Conservation (phyloP, 2,888 invertebrate species). For the Hedychridium roseum region DNA sequence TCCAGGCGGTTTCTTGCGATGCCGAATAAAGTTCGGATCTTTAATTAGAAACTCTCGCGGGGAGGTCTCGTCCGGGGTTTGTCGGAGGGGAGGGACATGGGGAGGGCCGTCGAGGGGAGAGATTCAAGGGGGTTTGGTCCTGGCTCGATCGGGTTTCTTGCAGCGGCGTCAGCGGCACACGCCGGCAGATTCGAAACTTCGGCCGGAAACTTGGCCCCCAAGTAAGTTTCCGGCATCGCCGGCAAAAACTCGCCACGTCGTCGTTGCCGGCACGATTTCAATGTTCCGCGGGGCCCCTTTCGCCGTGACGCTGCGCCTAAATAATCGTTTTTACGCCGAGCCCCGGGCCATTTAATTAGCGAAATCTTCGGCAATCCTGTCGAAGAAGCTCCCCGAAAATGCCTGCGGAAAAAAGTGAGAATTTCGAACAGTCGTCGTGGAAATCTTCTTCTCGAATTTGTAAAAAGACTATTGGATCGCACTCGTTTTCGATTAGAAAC, state of each 20-base stretch:
- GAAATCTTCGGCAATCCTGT: constrained; percentile 31
- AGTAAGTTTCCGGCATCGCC: constrained; percentile 40
- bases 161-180: constrained; percentile 49
- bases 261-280: constrained; percentile 39
- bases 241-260: constrained; percentile 46
- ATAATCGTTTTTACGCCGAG: constrained; percentile 50
- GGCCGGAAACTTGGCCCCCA: constrained; percentile 48
- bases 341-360: constrained; percentile 31
- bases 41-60: constrained; percentile 57
- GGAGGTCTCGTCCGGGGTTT: constrained; percentile 26
- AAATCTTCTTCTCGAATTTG: too few relatives aligned
- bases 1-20: constrained; percentile 18
- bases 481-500: constrained; percentile 62
- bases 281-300: constrained; percentile 33
- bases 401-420: too few relatives aligned
- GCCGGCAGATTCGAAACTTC: constrained; percentile 53
- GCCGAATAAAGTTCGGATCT: constrained; percentile 53
- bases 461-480: constrained; percentile 56
- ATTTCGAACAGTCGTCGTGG: too few relatives aligned
- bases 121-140: constrained; percentile 30
- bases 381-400: too few relatives aligned
- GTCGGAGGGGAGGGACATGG: constrained; percentile 17
- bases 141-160: constrained; percentile 37
- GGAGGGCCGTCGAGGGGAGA: constrained; percentile 31
- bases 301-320: constrained; percentile 47